Percentiles rank a stretch among this genome's conserved stretches.
These are phyloP conservation scores for Pseudeuparius sepicola DNA, from an alignment of 2,888 invertebrate species.

Conservation along the genomic window DNA sequence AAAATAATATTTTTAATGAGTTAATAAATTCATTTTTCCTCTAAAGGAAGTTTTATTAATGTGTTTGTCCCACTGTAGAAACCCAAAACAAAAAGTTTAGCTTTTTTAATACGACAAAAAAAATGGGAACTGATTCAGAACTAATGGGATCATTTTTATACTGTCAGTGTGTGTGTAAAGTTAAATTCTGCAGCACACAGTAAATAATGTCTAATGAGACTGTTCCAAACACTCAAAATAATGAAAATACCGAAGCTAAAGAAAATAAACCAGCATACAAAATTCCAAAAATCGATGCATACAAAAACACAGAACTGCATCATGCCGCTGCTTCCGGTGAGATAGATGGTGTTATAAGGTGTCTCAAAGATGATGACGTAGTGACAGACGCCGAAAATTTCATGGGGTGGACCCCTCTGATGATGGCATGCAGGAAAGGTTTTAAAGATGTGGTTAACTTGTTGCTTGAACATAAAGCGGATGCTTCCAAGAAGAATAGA, in stretches of 20 bases:
- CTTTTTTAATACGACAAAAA: no score
- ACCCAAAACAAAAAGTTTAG: no score
- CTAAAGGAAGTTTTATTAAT: no score
- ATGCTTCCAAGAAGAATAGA: constrained; percentile 32
- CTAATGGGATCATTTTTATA: no score
- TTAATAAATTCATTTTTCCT: no score
- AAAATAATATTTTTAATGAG: no score
- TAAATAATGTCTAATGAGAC: no score
- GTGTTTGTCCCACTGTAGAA: no score
- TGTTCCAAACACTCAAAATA: background rate
- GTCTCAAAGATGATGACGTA: constrained; percentile 19
- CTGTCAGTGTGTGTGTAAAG: constrained; percentile 2
- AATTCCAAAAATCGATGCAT: constrained; percentile 27
- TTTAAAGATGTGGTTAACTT: constrained; percentile 29
- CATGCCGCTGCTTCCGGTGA: constrained; percentile 30
- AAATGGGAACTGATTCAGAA: no score
- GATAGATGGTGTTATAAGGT: constrained; percentile 22
- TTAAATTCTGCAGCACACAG: constrained; percentile 2
- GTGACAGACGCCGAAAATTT: constrained; percentile 31
- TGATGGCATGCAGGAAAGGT: constrained; percentile 36
- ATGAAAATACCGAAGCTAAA: background rate
- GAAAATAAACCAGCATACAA: background rate
- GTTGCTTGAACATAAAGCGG: constrained; percentile 31
- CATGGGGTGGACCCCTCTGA: constrained; percentile 37
- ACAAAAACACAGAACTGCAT: constrained; percentile 34